phyloP scores from a whole-genome alignment of 2,797 vertebrate genomes.

The Pseudochirops cupreus region DNA sequence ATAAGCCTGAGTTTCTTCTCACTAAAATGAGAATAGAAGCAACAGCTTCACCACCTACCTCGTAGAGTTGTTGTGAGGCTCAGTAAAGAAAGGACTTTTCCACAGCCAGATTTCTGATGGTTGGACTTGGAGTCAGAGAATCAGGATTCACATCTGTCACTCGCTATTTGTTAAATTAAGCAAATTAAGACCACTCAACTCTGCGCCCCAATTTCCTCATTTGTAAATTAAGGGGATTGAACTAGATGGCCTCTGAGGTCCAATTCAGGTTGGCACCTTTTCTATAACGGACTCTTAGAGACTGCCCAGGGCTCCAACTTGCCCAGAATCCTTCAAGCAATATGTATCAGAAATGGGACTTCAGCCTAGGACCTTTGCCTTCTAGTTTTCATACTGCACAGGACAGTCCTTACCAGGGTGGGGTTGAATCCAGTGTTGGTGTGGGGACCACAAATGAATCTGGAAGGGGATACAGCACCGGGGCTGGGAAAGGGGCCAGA shows the following conservation, averaged over 20 bases:
- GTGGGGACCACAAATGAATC: neutral
- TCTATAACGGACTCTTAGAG: neutral
- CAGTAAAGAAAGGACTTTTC: neutral
- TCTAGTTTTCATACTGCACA: neutral
- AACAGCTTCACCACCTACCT: neutral
- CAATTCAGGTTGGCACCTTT: neutral
- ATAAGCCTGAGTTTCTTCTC: neutral
- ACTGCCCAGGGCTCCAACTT: neutral
- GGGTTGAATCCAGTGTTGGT: neutral
- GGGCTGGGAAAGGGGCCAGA: neutral
- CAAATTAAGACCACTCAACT: neutral
- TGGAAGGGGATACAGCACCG: neutral
- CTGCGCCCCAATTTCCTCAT: neutral
- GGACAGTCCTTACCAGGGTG: fast-evolving
- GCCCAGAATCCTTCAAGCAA: neutral
- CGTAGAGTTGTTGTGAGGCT: neutral
- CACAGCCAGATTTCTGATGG: neutral
- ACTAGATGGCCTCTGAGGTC: neutral
- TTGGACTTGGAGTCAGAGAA: neutral
- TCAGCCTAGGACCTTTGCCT: neutral
- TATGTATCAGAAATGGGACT: neutral
- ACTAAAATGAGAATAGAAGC: neutral
- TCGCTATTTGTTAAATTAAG: neutral
- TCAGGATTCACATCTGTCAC: neutral
- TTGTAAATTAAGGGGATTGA: neutral